phyloP scores from a whole-genome alignment of 2,888 invertebrate genomes.

The Brachyopa scutellaris region DNA sequence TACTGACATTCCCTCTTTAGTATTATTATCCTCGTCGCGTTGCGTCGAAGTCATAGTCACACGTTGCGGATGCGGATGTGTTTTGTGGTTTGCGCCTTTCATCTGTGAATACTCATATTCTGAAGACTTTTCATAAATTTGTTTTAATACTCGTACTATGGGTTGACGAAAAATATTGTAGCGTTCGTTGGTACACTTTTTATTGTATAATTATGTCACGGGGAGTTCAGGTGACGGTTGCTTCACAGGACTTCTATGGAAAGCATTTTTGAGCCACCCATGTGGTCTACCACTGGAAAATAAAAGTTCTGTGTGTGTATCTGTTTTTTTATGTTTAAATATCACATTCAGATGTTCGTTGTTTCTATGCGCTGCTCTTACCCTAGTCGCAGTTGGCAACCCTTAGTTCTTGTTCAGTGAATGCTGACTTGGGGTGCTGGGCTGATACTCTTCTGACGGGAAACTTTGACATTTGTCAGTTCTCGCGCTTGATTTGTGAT shows the following conservation, averaged over 20 bases:
- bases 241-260: conserved; percentile 37
- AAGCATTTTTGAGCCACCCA: conserved; percentile 37
- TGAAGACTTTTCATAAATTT: conserved; percentile 14
- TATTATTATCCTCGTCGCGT: too few relatives aligned
- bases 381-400: conserved; percentile 25
- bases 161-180: conserved; percentile 18
- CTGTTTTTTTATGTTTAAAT: conserved; percentile 3
- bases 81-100: conserved; percentile 20
- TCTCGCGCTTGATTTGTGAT: conserved; percentile 42
- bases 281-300: conserved; percentile 32
- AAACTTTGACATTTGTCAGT: conserved; percentile 61
- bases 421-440: conserved; percentile 19
- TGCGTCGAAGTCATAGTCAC: not conserved
- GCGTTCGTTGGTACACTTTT: conserved; percentile 32
- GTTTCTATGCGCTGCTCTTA: conserved; percentile 36
- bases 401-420: conserved; percentile 50
- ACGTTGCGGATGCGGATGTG: too few relatives aligned
- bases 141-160: not conserved
- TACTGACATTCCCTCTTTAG: conserved; percentile 37
- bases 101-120: not conserved
- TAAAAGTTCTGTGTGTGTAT: conserved; percentile 5
- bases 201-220: conserved; percentile 38
- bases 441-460: conserved; percentile 9
- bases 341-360: conserved; percentile 37
- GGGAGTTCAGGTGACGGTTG: conserved; percentile 44